Base-by-base conservation (phyloP, 2,888 invertebrate species). In the Hedya salicella region DNA sequence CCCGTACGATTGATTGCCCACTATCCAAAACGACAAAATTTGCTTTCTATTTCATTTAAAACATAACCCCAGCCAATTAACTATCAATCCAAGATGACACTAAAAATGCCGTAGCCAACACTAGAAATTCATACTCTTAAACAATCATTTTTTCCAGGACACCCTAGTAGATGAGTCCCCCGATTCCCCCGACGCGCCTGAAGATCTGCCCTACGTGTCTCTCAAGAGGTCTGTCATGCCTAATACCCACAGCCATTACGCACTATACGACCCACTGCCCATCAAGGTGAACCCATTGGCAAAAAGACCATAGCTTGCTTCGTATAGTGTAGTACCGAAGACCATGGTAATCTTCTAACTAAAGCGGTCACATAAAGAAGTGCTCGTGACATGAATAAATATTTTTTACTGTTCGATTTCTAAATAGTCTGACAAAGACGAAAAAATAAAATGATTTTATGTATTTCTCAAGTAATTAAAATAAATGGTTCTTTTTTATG, bases 201-300 rank as follows among this genome's bases (percentile, higher is more conserved):
- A 96, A 80, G 96, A 96, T 71, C 94, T 95, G 25, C 96, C 96
- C 14, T 96, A 96, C 81, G 93, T 95, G 68, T 94, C 95, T 9
- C 91, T 96, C 74, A 95, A 93, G 82, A 93, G 94, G 90, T 94
- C 86, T 67, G 73, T 64, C 53, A 64, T 49, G 46, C 59, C 54
- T 39, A 2, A 42, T 48, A 16, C 39, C 60, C 13, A 46, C 36
- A 52, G 56, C 69, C 46, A 50, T 61, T 63, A 42, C 67, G 49
- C 54, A 53, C 54, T 8, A 17, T 59, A 57, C 42, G 42, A 30
- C 3, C 14, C 14, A 30, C 14, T 21, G n/a, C 9, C 11, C 8
- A 8, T 39, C 13, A 17, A 0, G n/a, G 1, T 13, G 3, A 32
- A 17, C n/a, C 46, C 42, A 16, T 30, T 30, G 30, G 25, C 21